phyloP scores from a whole-genome alignment of 2,888 invertebrate genomes.

The Drosophila paranaensis region DNA sequence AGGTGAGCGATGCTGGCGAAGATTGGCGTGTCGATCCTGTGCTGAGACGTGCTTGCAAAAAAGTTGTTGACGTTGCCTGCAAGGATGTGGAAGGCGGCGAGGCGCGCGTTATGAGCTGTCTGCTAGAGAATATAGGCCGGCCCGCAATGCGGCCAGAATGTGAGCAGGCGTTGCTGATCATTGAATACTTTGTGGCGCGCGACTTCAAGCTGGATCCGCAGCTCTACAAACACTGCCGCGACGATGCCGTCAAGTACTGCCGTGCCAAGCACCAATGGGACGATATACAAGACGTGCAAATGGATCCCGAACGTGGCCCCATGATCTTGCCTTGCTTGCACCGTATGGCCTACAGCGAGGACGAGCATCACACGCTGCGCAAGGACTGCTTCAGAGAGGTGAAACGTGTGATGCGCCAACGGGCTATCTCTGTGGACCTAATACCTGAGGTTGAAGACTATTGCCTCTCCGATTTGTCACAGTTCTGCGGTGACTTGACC shows the following conservation, averaged over 20 bases:
- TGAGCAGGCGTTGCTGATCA: slow-evolving; percentile 95
- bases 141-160: slow-evolving; percentile 93
- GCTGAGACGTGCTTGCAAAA: slow-evolving; percentile 93
- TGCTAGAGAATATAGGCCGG: slow-evolving; percentile 96
- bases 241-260: slow-evolving; percentile 93
- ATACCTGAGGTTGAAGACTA: slow-evolving; percentile 96
- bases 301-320: slow-evolving; percentile 92
- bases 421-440: slow-evolving; percentile 96
- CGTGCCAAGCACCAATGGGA: slow-evolving; percentile 92
- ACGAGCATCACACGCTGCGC: slow-evolving; percentile 86
- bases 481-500: slow-evolving; percentile 93
- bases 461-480: slow-evolving; percentile 94
- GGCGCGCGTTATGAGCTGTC: slow-evolving; percentile 94
- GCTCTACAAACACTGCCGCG: slow-evolving; percentile 93
- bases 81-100: slow-evolving; percentile 90
- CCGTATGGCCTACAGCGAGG: slow-evolving; percentile 87
- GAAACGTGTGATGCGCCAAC: slow-evolving; percentile 95
- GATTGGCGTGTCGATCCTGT: slow-evolving; percentile 98
- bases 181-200: slow-evolving; percentile 98
- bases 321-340: slow-evolving; percentile 96
- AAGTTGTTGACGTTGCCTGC: slow-evolving; percentile 92
- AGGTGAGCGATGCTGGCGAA: slow-evolving; percentile 96
- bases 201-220: slow-evolving; percentile 97
- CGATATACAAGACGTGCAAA: slow-evolving; percentile 86
- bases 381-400: slow-evolving; percentile 90